A percentile compares a stretch with the other conserved stretches of the same genome.
phyloP scores from a whole-genome alignment of 2,797 vertebrate genomes.

The Synanceia verrucosa region DNA sequence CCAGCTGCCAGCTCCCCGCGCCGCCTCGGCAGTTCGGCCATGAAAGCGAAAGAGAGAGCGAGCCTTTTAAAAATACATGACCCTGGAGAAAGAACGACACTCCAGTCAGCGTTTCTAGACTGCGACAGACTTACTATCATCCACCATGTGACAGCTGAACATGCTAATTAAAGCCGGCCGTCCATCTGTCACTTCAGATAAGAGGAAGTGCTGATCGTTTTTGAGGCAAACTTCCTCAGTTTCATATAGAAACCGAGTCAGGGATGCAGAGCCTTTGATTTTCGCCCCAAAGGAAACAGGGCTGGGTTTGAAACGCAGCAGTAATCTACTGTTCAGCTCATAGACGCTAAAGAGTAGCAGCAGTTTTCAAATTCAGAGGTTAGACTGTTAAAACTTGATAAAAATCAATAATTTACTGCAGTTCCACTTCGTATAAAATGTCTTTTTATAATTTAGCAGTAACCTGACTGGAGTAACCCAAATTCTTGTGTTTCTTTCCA shows the following conservation, averaged over 20 bases:
- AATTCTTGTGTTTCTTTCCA: constrained; percentile 1
- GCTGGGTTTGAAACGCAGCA: background rate
- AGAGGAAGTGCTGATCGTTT: constrained; percentile 20
- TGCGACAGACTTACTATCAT: constrained; percentile 33
- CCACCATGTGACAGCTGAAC: constrained; percentile 34
- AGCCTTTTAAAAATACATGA: constrained; percentile 68
- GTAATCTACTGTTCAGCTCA: background rate
- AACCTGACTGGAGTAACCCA: constrained; percentile 34
- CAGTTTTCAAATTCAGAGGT: constrained; percentile 21
- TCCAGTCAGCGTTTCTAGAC: constrained; percentile 48
- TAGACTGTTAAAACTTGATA: constrained; percentile 17
- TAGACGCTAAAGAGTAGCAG: background rate
- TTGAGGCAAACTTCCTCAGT: background rate
- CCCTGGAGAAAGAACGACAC: constrained; percentile 43
- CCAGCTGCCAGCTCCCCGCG: constrained; percentile 31
- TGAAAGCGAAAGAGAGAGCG: constrained; percentile 7
- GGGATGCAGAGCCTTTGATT: background rate
- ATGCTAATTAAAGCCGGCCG: constrained; percentile 29
- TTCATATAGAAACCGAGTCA: constrained; percentile 10
- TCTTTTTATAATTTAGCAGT: constrained; percentile 48
- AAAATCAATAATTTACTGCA: constrained; percentile 56
- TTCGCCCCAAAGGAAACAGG: background rate
- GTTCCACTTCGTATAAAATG: constrained; percentile 36
- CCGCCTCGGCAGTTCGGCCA: constrained; percentile 15
- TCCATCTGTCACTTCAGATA: constrained; percentile 43